Evolutionary conservation across 2,113 vertebrate genomes (phyloP), one percentile per base, ranked within the genome.

Genomic region (Hemicordylus capensis): DNA sequence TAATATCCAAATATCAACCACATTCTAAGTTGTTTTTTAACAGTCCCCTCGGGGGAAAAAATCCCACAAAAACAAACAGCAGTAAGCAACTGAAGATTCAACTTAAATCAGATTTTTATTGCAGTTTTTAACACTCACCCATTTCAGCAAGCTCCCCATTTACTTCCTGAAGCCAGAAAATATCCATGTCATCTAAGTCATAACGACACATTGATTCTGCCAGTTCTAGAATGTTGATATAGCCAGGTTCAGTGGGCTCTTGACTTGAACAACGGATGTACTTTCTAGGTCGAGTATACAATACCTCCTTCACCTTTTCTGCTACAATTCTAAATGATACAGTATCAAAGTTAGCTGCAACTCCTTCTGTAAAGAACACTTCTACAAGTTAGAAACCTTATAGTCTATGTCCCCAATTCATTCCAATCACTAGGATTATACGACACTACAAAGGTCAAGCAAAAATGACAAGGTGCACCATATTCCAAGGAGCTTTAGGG

Each of bases 181-280:
- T 97, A 91, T 99, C 98, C 96, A 97, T 97, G 85, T 99, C 98
- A 76, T 99, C 98, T 95, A 99, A 96, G 86, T 99, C 98, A 84
- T 99, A 99, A 88, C 98, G 98, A 92, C 98, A 99, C 96, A 99
- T 95, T 90, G 96, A 96, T 93, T 99, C 98, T 0, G 98, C 98
- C 92, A 99, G 81, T 92, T 99, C 98, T 67, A 96, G 95, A 89
- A 99, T 98, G 95, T 98, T 98, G 73, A 98, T 94, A 26, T 97
- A 98, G 31, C 98, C 98, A 24, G 96, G 97, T 85, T 99, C 98
- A 22, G 96, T 85, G 3, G 96, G 93, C 56, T 99, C 98, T 83
- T 96, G 96, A 89, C 91, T 95, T 76, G 96, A 98, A 88, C 97
- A 98, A 91, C 97, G 97, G 78, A 99, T 97, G 58, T 98, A 99